Percentiles rank a stretch among this genome's conserved stretches.
phyloP scores from a whole-genome alignment of 2,113 vertebrate genomes.

The Limanda limanda region DNA sequence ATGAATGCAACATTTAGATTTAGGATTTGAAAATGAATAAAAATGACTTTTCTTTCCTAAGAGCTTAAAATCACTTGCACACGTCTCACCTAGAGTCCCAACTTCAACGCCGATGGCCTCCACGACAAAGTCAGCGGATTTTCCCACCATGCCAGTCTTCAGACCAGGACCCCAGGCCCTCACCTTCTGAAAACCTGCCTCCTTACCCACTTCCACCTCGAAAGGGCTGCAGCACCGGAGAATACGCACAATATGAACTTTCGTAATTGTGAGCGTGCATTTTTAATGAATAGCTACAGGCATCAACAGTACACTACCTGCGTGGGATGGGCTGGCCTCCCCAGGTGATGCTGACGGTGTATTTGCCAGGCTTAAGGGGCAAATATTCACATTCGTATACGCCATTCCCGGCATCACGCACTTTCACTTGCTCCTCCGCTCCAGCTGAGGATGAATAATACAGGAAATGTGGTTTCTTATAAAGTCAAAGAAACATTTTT shows the following conservation, averaged over 20 bases:
- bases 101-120: slow-evolving; percentile 95
- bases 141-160: slow-evolving; percentile 93
- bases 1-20: background rate
- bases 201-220: slow-evolving; percentile 89
- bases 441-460: slow-evolving; percentile 82
- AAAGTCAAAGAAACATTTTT: background rate
- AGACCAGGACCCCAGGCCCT: slow-evolving; percentile 96
- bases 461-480: slow-evolving; percentile 20
- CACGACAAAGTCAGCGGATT: slow-evolving; percentile 95
- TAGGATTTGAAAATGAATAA: background rate
- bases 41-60: background rate
- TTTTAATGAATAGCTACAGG: slow-evolving; percentile 17
- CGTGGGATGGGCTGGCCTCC: slow-evolving; percentile 92
- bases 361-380: slow-evolving; percentile 89
- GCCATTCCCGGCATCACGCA: slow-evolving; percentile 87
- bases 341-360: slow-evolving; percentile 92
- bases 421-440: slow-evolving; percentile 90
- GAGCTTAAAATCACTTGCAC: background rate
- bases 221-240: slow-evolving; percentile 84
- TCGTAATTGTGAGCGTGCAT: background rate
- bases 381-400: slow-evolving; percentile 93
- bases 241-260: slow-evolving; percentile 5
- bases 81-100: slow-evolving; percentile 89
- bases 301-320: slow-evolving; percentile 80
- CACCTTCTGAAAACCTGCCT: slow-evolving; percentile 91